Evolutionary conservation across 1,140 invertebrate genomes (phyloP).

Genomic region (Wasmannia auropunctata): DNA sequence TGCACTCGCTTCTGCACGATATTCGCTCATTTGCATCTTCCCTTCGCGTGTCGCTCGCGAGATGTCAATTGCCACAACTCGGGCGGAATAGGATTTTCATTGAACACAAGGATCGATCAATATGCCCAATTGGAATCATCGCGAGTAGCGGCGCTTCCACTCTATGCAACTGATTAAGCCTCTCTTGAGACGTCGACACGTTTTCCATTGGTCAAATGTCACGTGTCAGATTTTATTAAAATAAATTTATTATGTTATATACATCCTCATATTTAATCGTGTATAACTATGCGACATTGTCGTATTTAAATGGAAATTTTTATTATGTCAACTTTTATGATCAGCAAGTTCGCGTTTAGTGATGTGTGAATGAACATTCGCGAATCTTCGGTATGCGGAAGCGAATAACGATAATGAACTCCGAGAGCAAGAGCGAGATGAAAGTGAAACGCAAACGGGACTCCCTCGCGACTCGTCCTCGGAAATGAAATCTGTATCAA

Average conservation of each 20-base stretch:
- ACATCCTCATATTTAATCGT: not conserved
- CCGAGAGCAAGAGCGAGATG: slow-evolving; percentile 1
- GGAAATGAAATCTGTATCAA: slow-evolving; percentile 45
- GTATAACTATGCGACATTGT: not conserved
- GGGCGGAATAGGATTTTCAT: slow-evolving; percentile 40
- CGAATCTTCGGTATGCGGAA: slow-evolving; percentile 13
- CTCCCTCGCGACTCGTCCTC: slow-evolving; percentile 9
- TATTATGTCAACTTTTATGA: not conserved
- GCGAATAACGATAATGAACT: slow-evolving; percentile 41
- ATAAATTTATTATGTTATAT: not conserved
- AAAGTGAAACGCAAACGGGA: slow-evolving; percentile 40
- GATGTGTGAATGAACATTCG: not conserved
- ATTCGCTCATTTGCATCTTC: not conserved
- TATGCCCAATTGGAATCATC: not conserved
- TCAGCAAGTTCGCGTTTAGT: not conserved
- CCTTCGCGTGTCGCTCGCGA: not conserved
- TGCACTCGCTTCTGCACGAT: not conserved
- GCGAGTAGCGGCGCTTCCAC: not conserved
- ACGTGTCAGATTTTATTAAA: not conserved
- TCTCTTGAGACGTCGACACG: not conserved
- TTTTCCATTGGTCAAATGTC: not conserved
- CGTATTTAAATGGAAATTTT: not conserved
- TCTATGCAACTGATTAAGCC: not conserved
- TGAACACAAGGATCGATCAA: slow-evolving; percentile 2
- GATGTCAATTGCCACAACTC: slow-evolving; percentile 32